Conservation (phyloP, 2,888 invertebrate species). For the Dolomedes plantarius region DNA sequence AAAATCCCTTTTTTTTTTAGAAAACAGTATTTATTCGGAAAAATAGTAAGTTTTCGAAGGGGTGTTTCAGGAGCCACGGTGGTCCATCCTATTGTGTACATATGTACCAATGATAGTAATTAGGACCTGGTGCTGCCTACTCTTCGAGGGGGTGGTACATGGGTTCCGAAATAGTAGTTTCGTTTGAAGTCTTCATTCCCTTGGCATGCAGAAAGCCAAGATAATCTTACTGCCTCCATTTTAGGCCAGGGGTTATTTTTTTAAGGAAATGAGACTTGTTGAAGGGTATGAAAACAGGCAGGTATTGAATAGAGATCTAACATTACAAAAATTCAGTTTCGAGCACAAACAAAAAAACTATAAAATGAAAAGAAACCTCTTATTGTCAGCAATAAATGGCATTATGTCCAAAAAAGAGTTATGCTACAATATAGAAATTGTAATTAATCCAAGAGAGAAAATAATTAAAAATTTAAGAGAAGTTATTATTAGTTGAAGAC, state of each 20-base stretch:
- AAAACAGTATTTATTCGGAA: slow-evolving; percentile 40
- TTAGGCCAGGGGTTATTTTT: slow-evolving; percentile 27
- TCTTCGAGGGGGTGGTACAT: slow-evolving; percentile 32
- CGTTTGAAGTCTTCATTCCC: slow-evolving; percentile 57
- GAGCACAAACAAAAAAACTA: no score
- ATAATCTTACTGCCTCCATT: slow-evolving; percentile 23
- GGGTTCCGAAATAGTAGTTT: slow-evolving; percentile 31
- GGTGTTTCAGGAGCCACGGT: slow-evolving; percentile 17
- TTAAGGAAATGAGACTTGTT: no score
- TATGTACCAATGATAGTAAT: slow-evolving; percentile 48
- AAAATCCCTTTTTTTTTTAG: not conserved
- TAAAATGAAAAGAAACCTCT: no score
- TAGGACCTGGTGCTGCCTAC: slow-evolving; percentile 13
- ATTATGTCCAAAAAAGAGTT: no score
- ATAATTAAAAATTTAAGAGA: no score
- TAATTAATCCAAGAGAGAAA: no score
- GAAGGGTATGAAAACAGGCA: no score
- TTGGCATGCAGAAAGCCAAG: not conserved
- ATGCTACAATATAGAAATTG: no score
- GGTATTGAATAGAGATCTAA: no score
- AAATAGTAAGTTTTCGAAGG: not conserved
- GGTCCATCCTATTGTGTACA: slow-evolving; percentile 56
- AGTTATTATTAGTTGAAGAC: no score
- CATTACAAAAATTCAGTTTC: no score
- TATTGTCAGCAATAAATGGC: no score